Evolutionary conservation across 2,113 vertebrate species (phyloP), one percentile per base, ranked within the genome.

Genomic region (Chauna torquata): DNA sequence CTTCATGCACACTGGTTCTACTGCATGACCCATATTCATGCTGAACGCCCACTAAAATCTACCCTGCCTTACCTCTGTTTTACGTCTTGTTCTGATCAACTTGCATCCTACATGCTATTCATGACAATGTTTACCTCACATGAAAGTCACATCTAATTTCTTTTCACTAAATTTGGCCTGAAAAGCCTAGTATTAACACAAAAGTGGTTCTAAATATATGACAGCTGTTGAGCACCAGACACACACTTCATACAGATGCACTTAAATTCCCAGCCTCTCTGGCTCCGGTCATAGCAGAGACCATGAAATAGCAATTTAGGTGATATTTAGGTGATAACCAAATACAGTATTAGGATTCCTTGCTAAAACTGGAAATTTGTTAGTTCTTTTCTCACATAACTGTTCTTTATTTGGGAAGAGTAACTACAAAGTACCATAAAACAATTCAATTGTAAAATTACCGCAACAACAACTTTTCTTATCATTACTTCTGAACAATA

Each of bases 181-280:
- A 20, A 64, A 64, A 64, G 49, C 25, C 18, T 18, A 16, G 23
- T 7, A 18, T 47, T 34, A 40, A 23, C 12, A 40, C 8, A 50
- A 52, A 65, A 58, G 36, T 16, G 4, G 23, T 36, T 58, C 57
- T 28, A 65, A 47, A 32, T 13, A 28, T 8, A 3, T 2, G 32
- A 16, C 36, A 36, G 58, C 75, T 40, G 9, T 9, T 36, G 44
- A 36, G 30, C 57, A 27, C 34, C 45, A 6, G 1, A 30, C 17
- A 28, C n/a, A n/a, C 49, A 9, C 27, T 30, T 17, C 8, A 28
- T 8, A 13, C 5, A 11, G 6, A 2, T 1, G 9, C 71, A 8
- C 30, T 27, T 24, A 14, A 54, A 30, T 20, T 36, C 36, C 36
- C 74, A 44, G 52, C 45, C 52, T 14, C 34, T 28, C 34, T 40